Percentiles rank a stretch among this genome's conserved stretches.
phyloP scores from a whole-genome alignment of 2,888 invertebrate genomes.

The Artemia sp. region DNA sequence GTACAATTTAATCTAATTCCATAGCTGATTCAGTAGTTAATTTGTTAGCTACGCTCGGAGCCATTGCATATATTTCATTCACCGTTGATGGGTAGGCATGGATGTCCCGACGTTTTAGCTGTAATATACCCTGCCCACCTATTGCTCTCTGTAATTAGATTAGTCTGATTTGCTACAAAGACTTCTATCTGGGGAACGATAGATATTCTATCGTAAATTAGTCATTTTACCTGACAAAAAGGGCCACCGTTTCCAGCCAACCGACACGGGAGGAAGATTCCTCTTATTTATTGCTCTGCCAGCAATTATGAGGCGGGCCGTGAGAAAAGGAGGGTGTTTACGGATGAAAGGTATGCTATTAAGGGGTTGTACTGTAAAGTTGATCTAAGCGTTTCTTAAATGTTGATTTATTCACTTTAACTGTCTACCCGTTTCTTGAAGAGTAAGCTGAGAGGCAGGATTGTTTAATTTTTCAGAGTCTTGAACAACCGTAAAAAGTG shows the following conservation, averaged over 20 bases:
- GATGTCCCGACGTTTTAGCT: constrained; percentile 15
- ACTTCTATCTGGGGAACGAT: background rate
- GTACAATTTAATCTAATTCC: no score
- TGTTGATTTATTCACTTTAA: constrained; percentile 10
- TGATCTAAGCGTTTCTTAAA: background rate
- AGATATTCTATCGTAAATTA: constrained; percentile 3
- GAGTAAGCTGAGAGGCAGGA: no score
- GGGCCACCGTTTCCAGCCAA: constrained; percentile 6
- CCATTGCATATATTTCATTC: constrained; percentile 7
- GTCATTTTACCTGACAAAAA: background rate
- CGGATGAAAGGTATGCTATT: constrained; percentile 16
- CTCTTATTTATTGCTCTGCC: constrained; percentile 5
- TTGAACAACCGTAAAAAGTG: no score
- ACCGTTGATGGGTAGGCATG: constrained; percentile 1
- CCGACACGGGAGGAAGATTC: background rate
- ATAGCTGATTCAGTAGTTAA: background rate
- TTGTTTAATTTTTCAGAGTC: no score
- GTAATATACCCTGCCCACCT: constrained; percentile 12
- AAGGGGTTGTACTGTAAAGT: constrained; percentile 5
- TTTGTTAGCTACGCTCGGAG: background rate
- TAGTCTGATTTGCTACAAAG: constrained; percentile 10
- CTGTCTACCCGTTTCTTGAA: background rate
- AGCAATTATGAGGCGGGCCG: constrained; percentile 2
- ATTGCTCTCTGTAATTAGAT: constrained; percentile 9
- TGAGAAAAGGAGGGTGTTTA: constrained; percentile 15